These are phyloP conservation scores for Eupithecia subfuscata DNA, from an alignment of 2,888 invertebrate species.

Conservation along the genomic window DNA sequence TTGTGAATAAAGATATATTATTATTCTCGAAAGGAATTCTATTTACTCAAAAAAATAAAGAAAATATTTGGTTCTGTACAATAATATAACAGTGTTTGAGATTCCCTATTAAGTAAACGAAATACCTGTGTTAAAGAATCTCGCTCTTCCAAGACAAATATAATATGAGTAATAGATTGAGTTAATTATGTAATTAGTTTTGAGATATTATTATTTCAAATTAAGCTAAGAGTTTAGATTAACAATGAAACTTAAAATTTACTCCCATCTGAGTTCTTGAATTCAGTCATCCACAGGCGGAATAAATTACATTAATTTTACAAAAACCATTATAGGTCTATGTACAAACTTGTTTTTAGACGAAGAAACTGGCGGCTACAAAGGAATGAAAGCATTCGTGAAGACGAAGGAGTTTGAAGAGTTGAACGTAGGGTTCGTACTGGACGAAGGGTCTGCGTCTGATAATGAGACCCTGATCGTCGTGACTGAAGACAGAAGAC, in stretches of 20 bases:
- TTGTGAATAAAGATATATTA: no score
- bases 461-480: constrained; percentile 82
- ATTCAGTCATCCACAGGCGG: not conserved
- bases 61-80: no score
- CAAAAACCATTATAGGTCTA: not conserved
- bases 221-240: no score
- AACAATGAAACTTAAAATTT: no score
- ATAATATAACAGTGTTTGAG: no score
- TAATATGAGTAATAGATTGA: no score
- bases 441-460: constrained; percentile 92
- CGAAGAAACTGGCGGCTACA: constrained; percentile 92
- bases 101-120: no score
- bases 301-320: not conserved
- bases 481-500: constrained; percentile 88
- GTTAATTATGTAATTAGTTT: no score
- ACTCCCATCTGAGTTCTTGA: not conserved
- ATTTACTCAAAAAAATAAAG: not conserved
- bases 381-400: constrained; percentile 90
- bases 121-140: no score
- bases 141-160: no score
- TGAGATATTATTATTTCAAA: no score
- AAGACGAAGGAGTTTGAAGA: constrained; percentile 87
- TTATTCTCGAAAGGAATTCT: no score
- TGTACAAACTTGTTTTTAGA: constrained; percentile 70
- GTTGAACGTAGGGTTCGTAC: constrained; percentile 91